Percentiles rank a stretch among this genome's conserved stretches.
phyloP scores from a whole-genome alignment of 2,113 vertebrate species.

The Limnothrissa miodon region DNA sequence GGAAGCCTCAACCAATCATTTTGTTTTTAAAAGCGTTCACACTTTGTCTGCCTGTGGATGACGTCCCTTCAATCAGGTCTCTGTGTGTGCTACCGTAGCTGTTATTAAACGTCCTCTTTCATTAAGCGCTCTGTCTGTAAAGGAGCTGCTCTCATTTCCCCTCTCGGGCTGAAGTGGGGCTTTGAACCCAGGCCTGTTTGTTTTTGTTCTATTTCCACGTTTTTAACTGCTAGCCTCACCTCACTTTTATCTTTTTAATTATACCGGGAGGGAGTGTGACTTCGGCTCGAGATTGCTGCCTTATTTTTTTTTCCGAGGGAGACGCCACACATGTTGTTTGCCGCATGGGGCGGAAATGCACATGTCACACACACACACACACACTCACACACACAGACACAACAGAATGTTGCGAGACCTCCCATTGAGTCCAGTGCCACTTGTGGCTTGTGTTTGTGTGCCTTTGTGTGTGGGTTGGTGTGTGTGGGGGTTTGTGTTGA shows the following conservation, averaged over 20 bases:
- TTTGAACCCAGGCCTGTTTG: slow-evolving; percentile 50
- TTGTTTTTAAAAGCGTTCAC: slow-evolving; percentile 51
- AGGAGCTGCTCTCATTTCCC: slow-evolving; percentile 45
- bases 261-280: slow-evolving; percentile 44
- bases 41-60: slow-evolving; percentile 41
- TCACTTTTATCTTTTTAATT: slow-evolving; percentile 55
- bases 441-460: neutral
- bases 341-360: slow-evolving; percentile 29
- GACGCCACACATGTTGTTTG: slow-evolving; percentile 28
- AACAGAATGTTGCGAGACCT: slow-evolving; percentile 28
- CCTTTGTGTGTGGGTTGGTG: slow-evolving; percentile 2
- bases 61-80: slow-evolving; percentile 31
- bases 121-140: slow-evolving; percentile 44
- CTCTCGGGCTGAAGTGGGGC: slow-evolving; percentile 29
- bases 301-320: slow-evolving; percentile 33
- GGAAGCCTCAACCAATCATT: slow-evolving; percentile 35
- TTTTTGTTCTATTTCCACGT: slow-evolving; percentile 52
- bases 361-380: neutral
- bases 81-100: slow-evolving; percentile 36
- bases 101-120: slow-evolving; percentile 54
- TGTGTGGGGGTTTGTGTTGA: slow-evolving; percentile 26
- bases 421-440: slow-evolving; percentile 8
- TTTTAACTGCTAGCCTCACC: slow-evolving; percentile 54
- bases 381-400: slow-evolving; percentile 9
- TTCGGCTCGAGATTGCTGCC: slow-evolving; percentile 41